Evolutionary conservation across 2,113 vertebrate genomes (phyloP).

Genomic region (Bubalus kerabau): DNA sequence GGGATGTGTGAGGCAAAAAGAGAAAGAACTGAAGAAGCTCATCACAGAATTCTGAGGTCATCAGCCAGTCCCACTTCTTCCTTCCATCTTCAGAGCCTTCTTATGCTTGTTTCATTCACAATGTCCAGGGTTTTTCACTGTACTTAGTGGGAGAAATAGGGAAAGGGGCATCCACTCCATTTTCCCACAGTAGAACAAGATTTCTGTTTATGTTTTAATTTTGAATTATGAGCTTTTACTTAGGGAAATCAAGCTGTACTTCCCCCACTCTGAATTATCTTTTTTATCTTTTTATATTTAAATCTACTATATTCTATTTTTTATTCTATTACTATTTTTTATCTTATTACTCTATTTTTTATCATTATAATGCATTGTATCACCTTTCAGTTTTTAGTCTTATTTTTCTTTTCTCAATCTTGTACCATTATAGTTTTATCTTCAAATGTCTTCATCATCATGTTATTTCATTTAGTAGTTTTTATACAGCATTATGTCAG

Average conservation of each 20-base stretch:
- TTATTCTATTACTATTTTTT: not conserved
- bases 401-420: not conserved
- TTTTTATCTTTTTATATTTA: not conserved
- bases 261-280: not conserved
- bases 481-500: not conserved
- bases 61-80: not conserved
- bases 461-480: not conserved
- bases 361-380: not conserved
- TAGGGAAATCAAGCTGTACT: not conserved
- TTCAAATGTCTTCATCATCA: not conserved
- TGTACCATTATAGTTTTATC: not conserved
- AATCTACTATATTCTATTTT: not conserved
- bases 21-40: not conserved
- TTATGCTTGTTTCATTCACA: not conserved
- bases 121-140: not conserved
- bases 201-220: not conserved
- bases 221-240: not conserved
- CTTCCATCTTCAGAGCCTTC: not conserved
- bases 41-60: not conserved
- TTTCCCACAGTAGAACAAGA: not conserved
- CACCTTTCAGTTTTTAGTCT: not conserved
- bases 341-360: not conserved
- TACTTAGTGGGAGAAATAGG: not conserved
- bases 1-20: not conserved
- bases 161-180: not conserved